These are phyloP conservation scores for Cremastinae sp. DNA, from an alignment of 2,888 invertebrate genomes.

Conservation along the genomic window DNA sequence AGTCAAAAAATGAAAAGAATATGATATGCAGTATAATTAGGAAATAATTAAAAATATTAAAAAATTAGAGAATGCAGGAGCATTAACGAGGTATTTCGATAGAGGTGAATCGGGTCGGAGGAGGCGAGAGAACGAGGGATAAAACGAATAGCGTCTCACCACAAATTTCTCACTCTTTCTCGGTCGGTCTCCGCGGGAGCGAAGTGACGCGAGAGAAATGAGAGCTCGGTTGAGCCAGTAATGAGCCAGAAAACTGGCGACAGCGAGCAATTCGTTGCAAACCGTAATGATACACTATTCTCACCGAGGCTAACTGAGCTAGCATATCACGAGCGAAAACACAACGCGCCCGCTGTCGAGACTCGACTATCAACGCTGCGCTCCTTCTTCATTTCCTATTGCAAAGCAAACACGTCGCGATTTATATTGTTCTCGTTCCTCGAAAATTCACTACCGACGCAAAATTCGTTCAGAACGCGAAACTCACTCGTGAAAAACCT, in stretches of 20 bases:
- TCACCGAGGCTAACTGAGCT: constrained; percentile 46
- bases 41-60: background rate
- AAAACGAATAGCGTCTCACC: constrained; percentile 68
- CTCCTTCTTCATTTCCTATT: background rate
- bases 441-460: too few relatives aligned
- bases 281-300: constrained; percentile 56
- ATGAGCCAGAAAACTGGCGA: constrained; percentile 80
- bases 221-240: constrained; percentile 70
- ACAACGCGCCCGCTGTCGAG: constrained; percentile 28
- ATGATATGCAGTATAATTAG: background rate
- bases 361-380: constrained; percentile 17
- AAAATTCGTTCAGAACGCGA: too few relatives aligned
- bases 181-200: constrained; percentile 36
- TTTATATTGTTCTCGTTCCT: constrained; percentile 26
- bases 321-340: constrained; percentile 44
- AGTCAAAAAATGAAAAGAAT: too few relatives aligned
- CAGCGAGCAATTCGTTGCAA: constrained; percentile 74
- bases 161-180: constrained; percentile 46
- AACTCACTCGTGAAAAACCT: too few relatives aligned
- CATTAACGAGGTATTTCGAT: constrained; percentile 8
- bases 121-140: constrained; percentile 61
- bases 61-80: too few relatives aligned
- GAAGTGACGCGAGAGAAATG: constrained; percentile 54
- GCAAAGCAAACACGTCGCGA: constrained; percentile 6
- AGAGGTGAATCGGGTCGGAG: background rate